These are phyloP conservation scores for Drosophila sulfurigaster DNA, from an alignment of 1,140 invertebrate genomes.

Conservation along the genomic window DNA sequence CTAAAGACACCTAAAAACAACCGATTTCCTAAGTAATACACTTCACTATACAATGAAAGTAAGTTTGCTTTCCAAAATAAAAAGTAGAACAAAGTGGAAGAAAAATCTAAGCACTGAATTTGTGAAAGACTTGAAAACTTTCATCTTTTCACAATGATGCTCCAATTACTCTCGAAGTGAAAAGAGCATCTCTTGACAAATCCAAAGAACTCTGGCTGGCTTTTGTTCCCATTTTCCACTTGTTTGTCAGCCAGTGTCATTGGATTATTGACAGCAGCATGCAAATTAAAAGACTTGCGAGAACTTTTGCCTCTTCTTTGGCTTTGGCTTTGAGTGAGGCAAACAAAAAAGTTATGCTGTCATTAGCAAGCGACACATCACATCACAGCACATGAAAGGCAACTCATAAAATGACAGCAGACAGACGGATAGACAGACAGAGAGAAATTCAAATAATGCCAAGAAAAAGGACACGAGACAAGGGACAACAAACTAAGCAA, in stretches of 20 bases:
- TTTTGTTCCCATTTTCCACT: background rate
- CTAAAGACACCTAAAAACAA: no score
- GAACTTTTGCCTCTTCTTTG: conserved; percentile 20
- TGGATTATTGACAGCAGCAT: conserved; percentile 20
- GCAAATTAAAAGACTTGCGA: conserved; percentile 35
- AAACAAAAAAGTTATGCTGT: conserved; percentile 36
- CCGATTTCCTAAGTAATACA: no score
- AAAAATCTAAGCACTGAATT: no score
- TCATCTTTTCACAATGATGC: no score
- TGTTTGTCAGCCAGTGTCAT: conserved; percentile 20
- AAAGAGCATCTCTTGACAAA: no score
- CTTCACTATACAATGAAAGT: no score
- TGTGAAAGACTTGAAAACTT: no score
- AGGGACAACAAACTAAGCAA: conserved; percentile 43
- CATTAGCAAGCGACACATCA: conserved; percentile 41
- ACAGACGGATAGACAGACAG: conserved; percentile 13
- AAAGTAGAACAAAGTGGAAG: no score
- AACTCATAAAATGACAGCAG: conserved; percentile 37
- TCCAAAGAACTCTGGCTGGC: background rate
- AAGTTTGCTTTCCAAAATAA: no score
- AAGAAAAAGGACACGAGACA: conserved; percentile 14
- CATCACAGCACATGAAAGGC: conserved; percentile 33
- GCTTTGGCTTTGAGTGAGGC: conserved; percentile 30
- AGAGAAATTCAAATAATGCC: conserved; percentile 22
- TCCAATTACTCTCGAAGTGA: background rate